Evolutionary conservation across 2,888 invertebrate genomes (phyloP), one percentile per base, ranked within the genome.

Genomic region (Sarcophaga carnaria): DNA sequence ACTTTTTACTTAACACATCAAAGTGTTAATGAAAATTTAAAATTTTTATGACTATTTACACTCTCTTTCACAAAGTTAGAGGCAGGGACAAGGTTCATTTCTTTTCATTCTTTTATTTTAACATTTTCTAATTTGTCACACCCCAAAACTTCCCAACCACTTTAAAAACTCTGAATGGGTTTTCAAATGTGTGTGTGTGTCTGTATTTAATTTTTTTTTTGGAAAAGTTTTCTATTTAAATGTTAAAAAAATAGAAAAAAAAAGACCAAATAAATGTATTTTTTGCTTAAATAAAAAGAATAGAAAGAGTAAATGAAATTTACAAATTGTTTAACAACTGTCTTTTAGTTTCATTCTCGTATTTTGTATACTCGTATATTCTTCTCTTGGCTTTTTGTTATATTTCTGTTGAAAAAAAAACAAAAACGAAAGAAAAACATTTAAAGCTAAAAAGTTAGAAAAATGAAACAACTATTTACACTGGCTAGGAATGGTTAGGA

Each of bases 271-370:
- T 6, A 62, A 27, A 27, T 66, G 12, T 37, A 10, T 62, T n/a
- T n/a, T 17, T 17, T 62, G 6, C 6, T 64, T 22, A 6, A 25
- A 12, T 6, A 10, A 17, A 49, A 59, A 20, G 45, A 62, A 70
- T 27, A 22, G 54, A 66, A 70, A 12, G 3, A 22, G 22, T 71
- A 49, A 78, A 76, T 74, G 59, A 77, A 81, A 81, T 81, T 78
- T 47, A 79, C 70, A 83, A 82, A 82, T 83, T 86, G 76, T 79
- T 78, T 22, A 75, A 76, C n/a, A 62, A 74, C 62, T 72, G 47
- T 47, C 11, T 11, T 59, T 59, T 71, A 45, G 22, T 3, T 25
- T 49, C 2, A 37, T 37, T 37, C 10, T 37, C 1, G 8, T 37
- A 8, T 37, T 22, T 67, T 54, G 45, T 67, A 3, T 47, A 3